Evolutionary conservation across 2,888 invertebrate species (phyloP).

Genomic region (Hirtodrosophila duncani): DNA sequence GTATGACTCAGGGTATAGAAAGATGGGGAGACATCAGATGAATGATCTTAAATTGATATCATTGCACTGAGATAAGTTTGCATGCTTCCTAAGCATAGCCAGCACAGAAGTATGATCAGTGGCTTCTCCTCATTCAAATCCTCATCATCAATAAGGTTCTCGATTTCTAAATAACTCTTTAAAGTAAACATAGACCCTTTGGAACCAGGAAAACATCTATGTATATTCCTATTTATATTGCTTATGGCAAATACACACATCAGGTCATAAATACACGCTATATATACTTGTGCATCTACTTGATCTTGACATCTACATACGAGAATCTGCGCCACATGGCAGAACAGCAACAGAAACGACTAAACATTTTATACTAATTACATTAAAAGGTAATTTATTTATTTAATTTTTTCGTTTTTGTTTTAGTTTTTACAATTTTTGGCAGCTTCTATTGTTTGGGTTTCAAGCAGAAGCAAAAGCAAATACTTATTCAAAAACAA

Average conservation of each 20-base stretch:
- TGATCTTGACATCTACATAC: conserved; percentile 26
- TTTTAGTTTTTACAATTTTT: conserved; percentile 5
- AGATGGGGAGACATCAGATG: too few relatives aligned
- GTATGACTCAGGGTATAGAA: too few relatives aligned
- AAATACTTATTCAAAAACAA: conserved; percentile 6
- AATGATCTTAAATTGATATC: too few relatives aligned
- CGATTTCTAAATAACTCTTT: too few relatives aligned
- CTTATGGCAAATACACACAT: background rate
- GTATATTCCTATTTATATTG: background rate
- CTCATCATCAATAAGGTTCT: too few relatives aligned
- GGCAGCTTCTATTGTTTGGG: conserved; percentile 14
- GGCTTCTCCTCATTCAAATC: too few relatives aligned
- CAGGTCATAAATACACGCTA: too few relatives aligned
- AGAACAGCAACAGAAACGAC: background rate
- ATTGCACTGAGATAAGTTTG: too few relatives aligned
- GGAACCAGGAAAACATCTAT: too few relatives aligned
- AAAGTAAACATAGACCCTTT: too few relatives aligned
- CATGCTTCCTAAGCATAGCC: too few relatives aligned
- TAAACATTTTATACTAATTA: conserved; percentile 32
- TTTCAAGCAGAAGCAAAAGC: conserved; percentile 11
- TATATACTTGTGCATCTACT: background rate
- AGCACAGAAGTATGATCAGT: too few relatives aligned
- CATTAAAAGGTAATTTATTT: conserved; percentile 29
- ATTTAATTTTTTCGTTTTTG: conserved; percentile 31
- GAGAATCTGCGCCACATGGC: conserved; percentile 4